phyloP scores from a whole-genome alignment of 2,888 invertebrate genomes.

The Xestia c-nigrum region DNA sequence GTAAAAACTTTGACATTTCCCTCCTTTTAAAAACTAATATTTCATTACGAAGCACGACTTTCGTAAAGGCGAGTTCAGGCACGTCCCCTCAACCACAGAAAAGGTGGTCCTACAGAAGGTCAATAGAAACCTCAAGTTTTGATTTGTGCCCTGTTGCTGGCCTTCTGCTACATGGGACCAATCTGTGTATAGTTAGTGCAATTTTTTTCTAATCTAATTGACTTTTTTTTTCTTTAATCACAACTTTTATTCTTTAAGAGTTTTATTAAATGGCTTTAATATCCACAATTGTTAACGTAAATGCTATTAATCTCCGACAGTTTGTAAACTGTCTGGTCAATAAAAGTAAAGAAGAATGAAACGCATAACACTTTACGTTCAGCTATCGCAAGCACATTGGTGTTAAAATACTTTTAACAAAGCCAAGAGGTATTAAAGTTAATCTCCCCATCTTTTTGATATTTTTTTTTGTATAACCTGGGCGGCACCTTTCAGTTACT shows the following conservation, averaged over 20 bases:
- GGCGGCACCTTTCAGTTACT: no score
- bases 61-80: slow-evolving; percentile 32
- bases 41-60: slow-evolving; percentile 44
- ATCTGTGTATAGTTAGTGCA: not conserved
- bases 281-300: not conserved
- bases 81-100: slow-evolving; percentile 11
- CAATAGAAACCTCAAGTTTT: not conserved
- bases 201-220: not conserved
- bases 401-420: no score
- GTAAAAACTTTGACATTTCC: slow-evolving; percentile 42
- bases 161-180: not conserved
- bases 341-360: no score
- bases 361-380: rapidly evolving
- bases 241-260: not conserved
- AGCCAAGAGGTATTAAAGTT: no score
- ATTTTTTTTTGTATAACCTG: no score
- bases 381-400: not conserved
- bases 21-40: slow-evolving; percentile 55
- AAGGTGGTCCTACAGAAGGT: slow-evolving; percentile 1
- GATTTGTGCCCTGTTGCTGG: not conserved
- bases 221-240: not conserved
- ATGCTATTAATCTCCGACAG: not conserved
- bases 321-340: not conserved
- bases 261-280: not conserved
- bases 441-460: no score